Conservation (phyloP, 2,113 vertebrate species). For the Passer montanus region DNA sequence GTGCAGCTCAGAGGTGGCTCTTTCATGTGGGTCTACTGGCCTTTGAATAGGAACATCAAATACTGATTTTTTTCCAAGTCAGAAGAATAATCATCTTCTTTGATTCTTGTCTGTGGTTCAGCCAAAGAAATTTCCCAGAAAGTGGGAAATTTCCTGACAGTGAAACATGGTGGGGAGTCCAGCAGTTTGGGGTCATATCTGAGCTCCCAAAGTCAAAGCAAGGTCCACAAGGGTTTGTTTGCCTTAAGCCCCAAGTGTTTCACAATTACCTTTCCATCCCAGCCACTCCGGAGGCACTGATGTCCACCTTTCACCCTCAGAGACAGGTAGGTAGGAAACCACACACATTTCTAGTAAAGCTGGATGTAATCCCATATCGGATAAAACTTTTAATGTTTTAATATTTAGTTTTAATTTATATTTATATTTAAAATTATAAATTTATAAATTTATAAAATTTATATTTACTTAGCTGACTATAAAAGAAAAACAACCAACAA, state of each 20-base stretch:
- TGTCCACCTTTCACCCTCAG: not conserved
- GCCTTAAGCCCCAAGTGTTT: not conserved
- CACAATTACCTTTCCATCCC: not conserved
- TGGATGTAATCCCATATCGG: not conserved
- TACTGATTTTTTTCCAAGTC: not conserved
- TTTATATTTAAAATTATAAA: too few relatives aligned
- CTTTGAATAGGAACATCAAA: not conserved
- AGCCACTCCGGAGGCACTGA: not conserved
- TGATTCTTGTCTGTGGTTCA: not conserved
- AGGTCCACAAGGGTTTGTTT: not conserved
- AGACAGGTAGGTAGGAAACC: not conserved
- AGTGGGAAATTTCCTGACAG: not conserved
- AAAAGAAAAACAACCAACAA: not conserved
- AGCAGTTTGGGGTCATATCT: not conserved
- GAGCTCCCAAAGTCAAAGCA: not conserved
- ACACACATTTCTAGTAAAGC: not conserved
- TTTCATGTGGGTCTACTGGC: rapidly evolving
- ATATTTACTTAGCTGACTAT: not conserved
- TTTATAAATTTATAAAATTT: not conserved
- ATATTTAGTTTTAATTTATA: not conserved
- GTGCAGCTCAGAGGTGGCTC: not conserved
- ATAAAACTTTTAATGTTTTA: not conserved
- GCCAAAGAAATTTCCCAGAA: not conserved
- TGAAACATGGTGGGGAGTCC: not conserved
- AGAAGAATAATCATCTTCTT: not conserved